Conservation (phyloP, 2,797 vertebrate genomes). For the Pangasius macronema region DNA sequence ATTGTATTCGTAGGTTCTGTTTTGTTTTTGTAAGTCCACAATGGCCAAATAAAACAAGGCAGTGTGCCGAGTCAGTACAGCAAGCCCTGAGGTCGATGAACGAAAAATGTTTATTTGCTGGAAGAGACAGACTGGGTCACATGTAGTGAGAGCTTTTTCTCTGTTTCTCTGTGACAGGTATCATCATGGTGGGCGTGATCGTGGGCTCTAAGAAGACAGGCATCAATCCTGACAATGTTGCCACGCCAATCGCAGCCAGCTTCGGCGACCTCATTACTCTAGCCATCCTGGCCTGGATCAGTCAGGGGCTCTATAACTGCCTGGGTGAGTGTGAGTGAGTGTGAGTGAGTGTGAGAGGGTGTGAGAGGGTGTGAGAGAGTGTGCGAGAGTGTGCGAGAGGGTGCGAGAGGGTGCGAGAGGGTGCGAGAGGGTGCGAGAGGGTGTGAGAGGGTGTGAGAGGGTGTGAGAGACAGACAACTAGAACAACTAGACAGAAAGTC, state of each 20-base stretch:
- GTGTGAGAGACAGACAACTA: background rate
- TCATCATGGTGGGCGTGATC: slow-evolving; percentile 97
- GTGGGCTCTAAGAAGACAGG: slow-evolving; percentile 96
- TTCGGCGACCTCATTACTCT: slow-evolving; percentile 96
- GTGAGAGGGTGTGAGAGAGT: slow-evolving; percentile 69
- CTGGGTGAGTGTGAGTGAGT: slow-evolving; percentile 73
- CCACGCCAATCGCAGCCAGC: slow-evolving; percentile 94
- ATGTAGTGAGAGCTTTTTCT: background rate
- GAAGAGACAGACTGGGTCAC: background rate
- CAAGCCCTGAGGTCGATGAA: background rate
- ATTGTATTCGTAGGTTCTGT: background rate
- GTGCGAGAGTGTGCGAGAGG: background rate
- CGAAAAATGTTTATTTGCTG: background rate
- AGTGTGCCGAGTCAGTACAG: background rate
- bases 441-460: slow-evolving; percentile 69
- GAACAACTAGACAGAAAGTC: background rate
- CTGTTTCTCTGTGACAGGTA: slow-evolving; percentile 70
- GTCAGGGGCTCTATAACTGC: slow-evolving; percentile 92
- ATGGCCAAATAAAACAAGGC: background rate
- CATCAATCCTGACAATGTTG: slow-evolving; percentile 96
- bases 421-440: background rate
- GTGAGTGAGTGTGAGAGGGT: too few relatives aligned
- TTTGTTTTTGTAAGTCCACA: background rate
- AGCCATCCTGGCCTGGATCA: slow-evolving; percentile 95
- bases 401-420: background rate